phyloP scores from a whole-genome alignment of 30 jellyfish, hydroid and myxozoan species.

The Sanderia malayensis region DNA sequence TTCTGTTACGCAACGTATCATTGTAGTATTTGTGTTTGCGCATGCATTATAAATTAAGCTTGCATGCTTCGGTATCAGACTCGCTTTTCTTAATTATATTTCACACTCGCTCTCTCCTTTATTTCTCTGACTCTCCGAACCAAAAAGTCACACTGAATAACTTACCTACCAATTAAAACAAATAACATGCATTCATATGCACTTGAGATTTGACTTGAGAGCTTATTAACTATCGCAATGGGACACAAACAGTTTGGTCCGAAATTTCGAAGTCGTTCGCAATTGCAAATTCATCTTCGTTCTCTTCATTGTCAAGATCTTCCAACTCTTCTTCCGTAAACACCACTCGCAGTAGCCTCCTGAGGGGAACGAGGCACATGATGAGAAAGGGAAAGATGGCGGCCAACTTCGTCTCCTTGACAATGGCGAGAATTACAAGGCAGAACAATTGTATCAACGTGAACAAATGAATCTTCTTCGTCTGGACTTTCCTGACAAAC shows the following conservation, averaged over 20 bases:
- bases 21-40: no score
- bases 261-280: conserved; percentile 39
- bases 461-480: conserved; percentile 68
- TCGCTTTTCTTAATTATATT: no score
- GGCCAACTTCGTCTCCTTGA: conserved; percentile 65
- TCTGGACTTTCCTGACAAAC: conserved; percentile 60
- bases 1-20: no score
- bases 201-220: no score
- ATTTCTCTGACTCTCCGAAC: no score
- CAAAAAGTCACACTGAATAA: no score
- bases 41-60: no score
- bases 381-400: conserved; percentile 82
- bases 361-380: conserved; percentile 64
- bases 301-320: conserved; percentile 53
- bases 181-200: no score
- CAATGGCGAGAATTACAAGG: conserved; percentile 44
- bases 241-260: conserved; percentile 35
- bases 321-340: conserved; percentile 83
- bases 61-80: no score
- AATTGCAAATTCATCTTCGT: conserved; percentile 53
- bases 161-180: no score
- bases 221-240: background rate
- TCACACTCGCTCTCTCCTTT: no score
- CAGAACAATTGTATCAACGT: conserved; percentile 69
- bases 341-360: conserved; percentile 29